Evolutionary conservation across 2,113 vertebrate genomes (phyloP), one percentile per base, ranked within the genome.

Genomic region (Formicarius rufipectus): DNA sequence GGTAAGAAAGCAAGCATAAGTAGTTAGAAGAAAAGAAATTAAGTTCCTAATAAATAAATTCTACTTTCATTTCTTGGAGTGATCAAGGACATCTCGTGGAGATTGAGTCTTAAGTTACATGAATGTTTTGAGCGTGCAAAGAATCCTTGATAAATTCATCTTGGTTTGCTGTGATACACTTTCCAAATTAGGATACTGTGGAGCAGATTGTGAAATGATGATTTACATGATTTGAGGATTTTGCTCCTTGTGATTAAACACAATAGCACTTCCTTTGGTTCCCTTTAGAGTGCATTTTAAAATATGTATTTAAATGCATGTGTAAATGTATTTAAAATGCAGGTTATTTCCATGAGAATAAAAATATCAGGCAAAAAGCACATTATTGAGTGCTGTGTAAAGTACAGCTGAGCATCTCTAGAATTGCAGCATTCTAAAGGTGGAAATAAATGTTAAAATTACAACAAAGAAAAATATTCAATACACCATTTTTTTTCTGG

Each of bases 171-270:
- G 49, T 50, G 74, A 75, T 91, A 30, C 64, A 30, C 72, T 94
- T 95, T 93, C 93, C 86, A 95, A 92, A 93, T 86, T 68, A 52
- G 76, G 83, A 89, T 85, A 87, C 83, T 68, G 86, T 0, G 0
- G 86, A 95, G 83, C 90, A 97, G 95, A 94, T 78, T 96, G 95
- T 78, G 79, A 80, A 88, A 79, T 1, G 15, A 67, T 86, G 86
- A 86, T 96, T 94, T 96, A 93, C 80, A 73, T 93, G 93, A 90
- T 88, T 90, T 93, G 79, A 94, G 81, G 91, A 91, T 96, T 95
- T 96, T 94, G 44, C 64, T 94, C 28, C 40, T 31, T 87, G 69
- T 89, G 83, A 84, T 96, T 95, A 90, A 84, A 90, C 64, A 92
- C 79, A 94, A 92, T 84, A 78, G 60, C 68, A 47, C 56, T 84